Evolutionary conservation across 1,140 invertebrate genomes (phyloP), one percentile per base, ranked within the genome.

Genomic region (Penaeus chinensis): DNA sequence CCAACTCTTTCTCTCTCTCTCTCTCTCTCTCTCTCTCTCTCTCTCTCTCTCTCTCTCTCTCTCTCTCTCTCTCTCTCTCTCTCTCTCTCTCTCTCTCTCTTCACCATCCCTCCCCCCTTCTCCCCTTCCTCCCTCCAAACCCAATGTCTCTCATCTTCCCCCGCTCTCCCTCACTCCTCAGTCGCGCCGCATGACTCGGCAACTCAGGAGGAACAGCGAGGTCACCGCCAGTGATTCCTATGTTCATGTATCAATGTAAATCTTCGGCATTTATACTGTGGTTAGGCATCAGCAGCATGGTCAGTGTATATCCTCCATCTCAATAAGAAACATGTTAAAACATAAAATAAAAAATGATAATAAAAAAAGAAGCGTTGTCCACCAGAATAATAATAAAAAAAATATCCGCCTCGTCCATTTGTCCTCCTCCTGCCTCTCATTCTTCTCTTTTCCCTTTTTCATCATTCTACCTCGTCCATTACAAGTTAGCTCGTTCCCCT

Each of bases 21-120:
- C 62, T 82, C 60, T 63, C 47, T 69, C 24, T 37, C 32, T 47
- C n/a, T 82, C n/a, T 69, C 24, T 82, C 60, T 82, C 60, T 82
- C 60, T 82, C 60, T 82, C 60, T 82, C 27, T 82, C 60, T 82
- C 27, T 82, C 60, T 69, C 32, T 83, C 11, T 83, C 65, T 83
- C 65, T 83, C 65, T 74, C 54, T 80, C 37, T 80, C 54, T 80
- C 78, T 37, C 37, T 65, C 61, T 74, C 62, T 65, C 42, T 62
- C 37, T 71, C 42, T 62, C 63, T 74, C 62, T 83, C 32, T 74
- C 62, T 42, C 37, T 24, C 37, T 74, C 82, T 74, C 71, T 18
- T 77, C 32, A 54, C 32, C 22, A n/a, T 27, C 79, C 22, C 27
- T 61, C 63, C 60, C 20, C 20, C 79, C 13, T 65, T 62, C 20